Base-by-base conservation (phyloP, 2,797 vertebrate genomes). In the Kryptolebias ocellatus region DNA sequence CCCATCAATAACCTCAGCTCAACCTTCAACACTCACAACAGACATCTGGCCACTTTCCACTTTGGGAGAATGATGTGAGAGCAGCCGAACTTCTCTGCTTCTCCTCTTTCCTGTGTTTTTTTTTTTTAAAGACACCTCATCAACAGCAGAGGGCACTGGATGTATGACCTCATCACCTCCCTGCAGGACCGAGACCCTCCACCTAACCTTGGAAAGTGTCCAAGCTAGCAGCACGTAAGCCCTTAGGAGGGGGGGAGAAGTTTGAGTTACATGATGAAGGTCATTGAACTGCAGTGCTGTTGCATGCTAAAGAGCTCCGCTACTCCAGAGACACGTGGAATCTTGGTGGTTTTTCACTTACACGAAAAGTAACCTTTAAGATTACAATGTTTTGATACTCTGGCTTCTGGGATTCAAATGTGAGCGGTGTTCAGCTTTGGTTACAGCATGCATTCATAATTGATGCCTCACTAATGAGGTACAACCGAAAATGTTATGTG, bases 161-260 rank as follows among this genome's bases (percentile, higher is more conserved):
- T 70, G 45, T 67, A 68, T 80, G 60, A 83, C 78, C 80, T 79
- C 78, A 70, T 67, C 76, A 55, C 76, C 64, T 78, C 87, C 82
- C 87, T 15, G 55, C 83, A 74, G 83, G 66, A 83, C 60, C 11
- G 1, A 44, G 52, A 50, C 59, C 54, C 56, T 81, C 57, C 60
- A 69, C 46, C 77, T 80, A 78, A 90, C 88, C 86, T 88, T 87
- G 89, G 87, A 84, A 67, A 64, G 53, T 1, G 45, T 87, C 86
- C 83, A 86, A 84, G 53, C 73, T 61, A 55, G 74, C 81, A 70
- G 79, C 78, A 53, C 68, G 44, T 79, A 63, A 2, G 24, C 64
- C 65, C 80, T 70, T 76, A 53, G 76, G 78, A 85, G 79, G 39
- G 34, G 4, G 39, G 78, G 61, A 29, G 50, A 60, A 62, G 70